Conservation (phyloP, 2,113 vertebrate species). For the Crotalus viridis region DNA sequence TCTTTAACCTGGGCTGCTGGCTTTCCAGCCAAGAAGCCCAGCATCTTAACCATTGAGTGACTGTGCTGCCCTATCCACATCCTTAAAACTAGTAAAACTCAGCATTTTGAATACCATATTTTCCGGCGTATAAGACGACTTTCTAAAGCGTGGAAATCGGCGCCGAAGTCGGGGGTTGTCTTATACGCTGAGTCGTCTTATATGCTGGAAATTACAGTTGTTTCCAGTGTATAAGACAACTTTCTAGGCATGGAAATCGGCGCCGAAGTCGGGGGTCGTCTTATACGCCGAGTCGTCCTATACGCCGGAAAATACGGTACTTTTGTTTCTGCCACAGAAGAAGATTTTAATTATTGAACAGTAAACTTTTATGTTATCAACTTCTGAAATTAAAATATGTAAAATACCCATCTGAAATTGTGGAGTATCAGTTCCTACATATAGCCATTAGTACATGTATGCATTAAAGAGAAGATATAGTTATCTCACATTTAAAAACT, state of each 20-base stretch:
- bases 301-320: too few species aligned
- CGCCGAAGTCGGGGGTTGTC: too few species aligned
- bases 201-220: too few species aligned
- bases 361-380: background rate
- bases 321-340: background rate
- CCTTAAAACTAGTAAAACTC: background rate
- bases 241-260: too few species aligned
- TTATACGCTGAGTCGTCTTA: too few species aligned
- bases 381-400: background rate
- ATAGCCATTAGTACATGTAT: background rate
- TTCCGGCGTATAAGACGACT: too few species aligned
- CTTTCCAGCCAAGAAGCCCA: background rate
- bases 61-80: background rate
- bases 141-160: too few species aligned
- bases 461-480: background rate
- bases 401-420: background rate
- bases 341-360: background rate
- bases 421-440: background rate
- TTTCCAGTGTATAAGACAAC: too few species aligned
- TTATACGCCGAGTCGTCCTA: too few species aligned
- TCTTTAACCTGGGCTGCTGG: background rate
- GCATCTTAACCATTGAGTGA: background rate
- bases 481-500: background rate
- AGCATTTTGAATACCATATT: background rate
- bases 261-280: too few species aligned